Evolutionary conservation across 2,113 vertebrate species (phyloP).

Genomic region (Tringa solitaria): DNA sequence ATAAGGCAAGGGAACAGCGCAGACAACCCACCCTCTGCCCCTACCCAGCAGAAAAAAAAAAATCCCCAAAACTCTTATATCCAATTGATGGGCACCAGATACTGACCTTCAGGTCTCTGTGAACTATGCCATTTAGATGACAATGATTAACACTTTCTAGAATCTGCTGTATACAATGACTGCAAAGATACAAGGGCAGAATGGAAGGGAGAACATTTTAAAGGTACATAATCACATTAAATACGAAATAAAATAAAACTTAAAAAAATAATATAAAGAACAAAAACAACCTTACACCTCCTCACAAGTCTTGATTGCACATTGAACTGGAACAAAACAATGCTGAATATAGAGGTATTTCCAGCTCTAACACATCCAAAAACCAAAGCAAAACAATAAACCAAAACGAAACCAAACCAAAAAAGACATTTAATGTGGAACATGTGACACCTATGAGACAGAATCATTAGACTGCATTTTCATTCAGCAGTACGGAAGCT

Average conservation of each 20-base stretch:
- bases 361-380: slow-evolving; percentile 30
- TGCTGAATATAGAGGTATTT: slow-evolving; percentile 41
- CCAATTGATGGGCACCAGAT: slow-evolving; percentile 75
- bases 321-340: slow-evolving; percentile 27
- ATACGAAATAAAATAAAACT: slow-evolving; percentile 72
- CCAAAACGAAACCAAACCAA: not conserved
- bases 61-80: slow-evolving; percentile 41
- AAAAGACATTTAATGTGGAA: slow-evolving; percentile 46
- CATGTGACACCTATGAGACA: slow-evolving; percentile 32
- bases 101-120: slow-evolving; percentile 99
- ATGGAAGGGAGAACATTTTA: slow-evolving; percentile 86
- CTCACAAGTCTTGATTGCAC: slow-evolving; percentile 47
- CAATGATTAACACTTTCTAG: slow-evolving; percentile 99
- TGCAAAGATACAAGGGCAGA: slow-evolving; percentile 88
- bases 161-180: slow-evolving; percentile 99
- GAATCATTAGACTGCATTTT: slow-evolving; percentile 36
- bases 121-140: slow-evolving; percentile 95
- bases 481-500: slow-evolving; percentile 15
- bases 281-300: slow-evolving; percentile 53
- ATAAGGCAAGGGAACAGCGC: slow-evolving; percentile 55
- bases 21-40: slow-evolving; percentile 70
- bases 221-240: slow-evolving; percentile 79
- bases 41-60: slow-evolving; percentile 33
- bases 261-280: slow-evolving; percentile 51
- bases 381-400: not conserved